Conservation (phyloP, 2,888 invertebrate genomes). For the Cantharis lateralis region DNA sequence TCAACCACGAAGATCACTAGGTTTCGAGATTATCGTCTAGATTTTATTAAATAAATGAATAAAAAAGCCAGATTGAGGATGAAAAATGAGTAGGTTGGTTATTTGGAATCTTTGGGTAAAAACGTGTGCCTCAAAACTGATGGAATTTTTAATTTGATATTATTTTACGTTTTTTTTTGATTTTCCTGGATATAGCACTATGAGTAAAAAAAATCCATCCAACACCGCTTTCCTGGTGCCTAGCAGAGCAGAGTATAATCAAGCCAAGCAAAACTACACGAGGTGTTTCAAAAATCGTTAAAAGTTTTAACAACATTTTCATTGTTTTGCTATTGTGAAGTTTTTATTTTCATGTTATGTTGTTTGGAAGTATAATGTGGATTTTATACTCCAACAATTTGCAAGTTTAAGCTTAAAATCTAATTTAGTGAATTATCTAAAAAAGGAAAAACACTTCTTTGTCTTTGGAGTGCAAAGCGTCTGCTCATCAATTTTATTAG, state of each 20-base stretch:
- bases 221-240: too few relatives aligned
- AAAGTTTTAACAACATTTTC: not conserved
- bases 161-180: too few relatives aligned
- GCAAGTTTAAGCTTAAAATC: not conserved
- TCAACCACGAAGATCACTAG: too few relatives aligned
- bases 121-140: too few relatives aligned
- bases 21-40: too few relatives aligned
- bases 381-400: not conserved
- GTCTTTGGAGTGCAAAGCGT: not conserved
- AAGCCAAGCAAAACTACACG: not conserved
- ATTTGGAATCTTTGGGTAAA: too few relatives aligned
- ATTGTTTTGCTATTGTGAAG: not conserved
- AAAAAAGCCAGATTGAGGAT: too few relatives aligned
- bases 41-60: too few relatives aligned
- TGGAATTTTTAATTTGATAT: too few relatives aligned
- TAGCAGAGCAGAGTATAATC: not conserved
- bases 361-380: not conserved
- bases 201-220: too few relatives aligned
- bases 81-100: too few relatives aligned
- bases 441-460: not conserved
- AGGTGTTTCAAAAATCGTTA: not conserved
- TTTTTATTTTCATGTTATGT: not conserved
- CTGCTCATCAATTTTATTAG: constrained; percentile 20
- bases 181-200: too few relatives aligned
- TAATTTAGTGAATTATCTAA: constrained; percentile 1